Evolutionary conservation across 2,113 vertebrate species (phyloP).

Genomic region (Camelus bactrianus): DNA sequence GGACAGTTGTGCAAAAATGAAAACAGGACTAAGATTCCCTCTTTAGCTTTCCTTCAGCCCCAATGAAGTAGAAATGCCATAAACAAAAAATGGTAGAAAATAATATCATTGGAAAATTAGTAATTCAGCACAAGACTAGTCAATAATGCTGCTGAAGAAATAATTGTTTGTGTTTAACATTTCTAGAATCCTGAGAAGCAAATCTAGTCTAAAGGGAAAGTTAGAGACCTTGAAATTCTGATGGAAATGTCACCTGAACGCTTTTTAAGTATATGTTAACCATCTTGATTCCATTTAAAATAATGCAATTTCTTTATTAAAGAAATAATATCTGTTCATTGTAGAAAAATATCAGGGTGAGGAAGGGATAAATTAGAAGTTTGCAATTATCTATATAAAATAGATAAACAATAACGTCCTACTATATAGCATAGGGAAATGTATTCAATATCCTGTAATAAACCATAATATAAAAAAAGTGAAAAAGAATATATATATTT

Average conservation of each 20-base stretch:
- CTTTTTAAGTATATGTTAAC: background rate
- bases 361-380: no score
- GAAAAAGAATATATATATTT: no score
- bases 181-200: background rate
- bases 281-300: constrained; percentile 41
- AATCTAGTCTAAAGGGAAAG: background rate
- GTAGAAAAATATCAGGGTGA: background rate
- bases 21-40: constrained; percentile 40
- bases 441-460: no score
- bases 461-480: no score
- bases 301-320: constrained; percentile 49
- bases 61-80: background rate
- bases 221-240: background rate
- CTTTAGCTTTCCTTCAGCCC: background rate
- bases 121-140: constrained; percentile 25
- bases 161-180: background rate
- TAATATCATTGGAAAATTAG: background rate
- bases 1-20: constrained; percentile 45
- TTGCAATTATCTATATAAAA: no score
- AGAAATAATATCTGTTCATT: constrained; percentile 29
- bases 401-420: no score
- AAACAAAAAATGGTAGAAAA: constrained; percentile 31
- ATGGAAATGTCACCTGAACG: background rate
- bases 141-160: background rate
- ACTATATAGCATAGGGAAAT: no score